Evolutionary conservation across 2,888 invertebrate species (phyloP).

Genomic region (Polyploca ridens): DNA sequence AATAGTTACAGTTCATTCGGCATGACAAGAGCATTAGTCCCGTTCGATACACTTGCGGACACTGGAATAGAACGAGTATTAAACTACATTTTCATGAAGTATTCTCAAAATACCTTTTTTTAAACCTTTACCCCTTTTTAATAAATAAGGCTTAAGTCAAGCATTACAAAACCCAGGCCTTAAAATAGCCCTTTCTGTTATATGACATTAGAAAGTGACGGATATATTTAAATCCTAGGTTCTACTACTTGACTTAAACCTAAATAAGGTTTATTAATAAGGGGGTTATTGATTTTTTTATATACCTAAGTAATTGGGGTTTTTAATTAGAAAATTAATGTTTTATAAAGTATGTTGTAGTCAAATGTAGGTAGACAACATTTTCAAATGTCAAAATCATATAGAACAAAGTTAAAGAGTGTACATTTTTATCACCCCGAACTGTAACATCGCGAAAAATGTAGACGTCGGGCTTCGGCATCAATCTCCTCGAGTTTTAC

Average conservation of each 20-base stretch:
- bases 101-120: no score
- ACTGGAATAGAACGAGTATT: slow-evolving; percentile 24
- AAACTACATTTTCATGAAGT: background rate
- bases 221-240: no score
- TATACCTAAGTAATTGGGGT: background rate
- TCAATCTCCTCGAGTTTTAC: slow-evolving; percentile 62
- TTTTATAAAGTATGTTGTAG: background rate
- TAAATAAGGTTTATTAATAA: no score
- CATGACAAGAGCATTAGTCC: slow-evolving; percentile 60
- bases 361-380: background rate
- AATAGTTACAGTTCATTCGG: slow-evolving; percentile 69
- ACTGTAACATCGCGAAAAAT: slow-evolving; percentile 52
- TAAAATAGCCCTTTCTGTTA: no score
- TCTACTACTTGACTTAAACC: no score
- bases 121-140: no score
- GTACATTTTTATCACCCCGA: slow-evolving; percentile 35
- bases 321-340: no score
- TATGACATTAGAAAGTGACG: no score
- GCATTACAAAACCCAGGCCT: no score
- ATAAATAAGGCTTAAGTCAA: no score
- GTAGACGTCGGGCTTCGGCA: slow-evolving; percentile 45
- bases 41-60: slow-evolving; percentile 45
- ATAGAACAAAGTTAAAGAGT: slow-evolving; percentile 15
- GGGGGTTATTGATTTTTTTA: no score
- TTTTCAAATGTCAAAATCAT: slow-evolving; percentile 8